phyloP scores from a whole-genome alignment of 2,888 invertebrate species.

The Leucoma salicis region DNA sequence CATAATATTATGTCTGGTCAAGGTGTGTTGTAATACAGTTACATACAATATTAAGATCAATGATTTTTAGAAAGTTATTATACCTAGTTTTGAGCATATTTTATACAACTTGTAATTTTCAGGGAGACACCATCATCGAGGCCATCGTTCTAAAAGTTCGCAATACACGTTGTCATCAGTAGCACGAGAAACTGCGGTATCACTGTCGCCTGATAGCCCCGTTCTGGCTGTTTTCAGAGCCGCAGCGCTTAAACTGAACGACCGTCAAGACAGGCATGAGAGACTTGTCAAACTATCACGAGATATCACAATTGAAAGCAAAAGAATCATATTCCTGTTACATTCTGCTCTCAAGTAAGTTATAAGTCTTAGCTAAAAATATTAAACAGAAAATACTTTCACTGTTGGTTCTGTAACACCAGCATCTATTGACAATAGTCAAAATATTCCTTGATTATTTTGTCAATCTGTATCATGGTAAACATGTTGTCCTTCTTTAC shows the following conservation, averaged over 20 bases:
- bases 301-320: conserved; percentile 95
- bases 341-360: conserved; percentile 86
- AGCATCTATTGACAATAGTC: too few relatives aligned
- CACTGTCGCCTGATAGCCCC: conserved; percentile 65
- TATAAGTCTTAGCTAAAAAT: too few relatives aligned
- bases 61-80: too few relatives aligned
- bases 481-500: too few relatives aligned
- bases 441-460: too few relatives aligned
- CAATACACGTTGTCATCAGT: conserved; percentile 53
- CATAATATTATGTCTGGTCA: conserved; percentile 61
- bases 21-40: conserved; percentile 30
- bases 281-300: conserved; percentile 90
- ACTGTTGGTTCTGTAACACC: too few relatives aligned
- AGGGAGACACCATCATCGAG: conserved; percentile 50
- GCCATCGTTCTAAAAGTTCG: conserved; percentile 30
- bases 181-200: conserved; percentile 51
- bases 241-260: conserved; percentile 86
- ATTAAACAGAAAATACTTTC: too few relatives aligned
- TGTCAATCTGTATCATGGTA: too few relatives aligned
- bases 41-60: too few relatives aligned
- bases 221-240: conserved; percentile 84
- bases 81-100: too few relatives aligned
- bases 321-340: conserved; percentile 92
- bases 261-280: conserved; percentile 92
- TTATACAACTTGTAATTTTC: too few relatives aligned